phyloP scores from a whole-genome alignment of 2,797 vertebrate species.

The Aeoliscus strigatus region DNA sequence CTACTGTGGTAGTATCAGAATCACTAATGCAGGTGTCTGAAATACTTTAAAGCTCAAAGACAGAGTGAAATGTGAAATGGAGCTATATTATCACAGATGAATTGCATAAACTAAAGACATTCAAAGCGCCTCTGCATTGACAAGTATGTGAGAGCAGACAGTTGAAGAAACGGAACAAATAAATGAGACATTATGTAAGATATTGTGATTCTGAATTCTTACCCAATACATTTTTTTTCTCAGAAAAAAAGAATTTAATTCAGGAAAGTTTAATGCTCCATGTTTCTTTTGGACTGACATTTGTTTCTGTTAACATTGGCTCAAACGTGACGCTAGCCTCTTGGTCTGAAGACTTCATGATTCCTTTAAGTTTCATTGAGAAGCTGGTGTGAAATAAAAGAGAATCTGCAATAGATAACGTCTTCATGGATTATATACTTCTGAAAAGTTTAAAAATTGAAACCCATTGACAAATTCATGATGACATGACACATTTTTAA shows the following conservation, averaged over 20 bases:
- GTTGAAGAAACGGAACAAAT: constrained; percentile 11
- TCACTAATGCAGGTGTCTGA: constrained; percentile 25
- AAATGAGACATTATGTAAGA: constrained; percentile 1
- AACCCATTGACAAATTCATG: not conserved
- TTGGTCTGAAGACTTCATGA: not conserved
- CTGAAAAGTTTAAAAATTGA: constrained; percentile 2
- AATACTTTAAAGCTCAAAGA: constrained; percentile 22
- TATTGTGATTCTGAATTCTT: not conserved
- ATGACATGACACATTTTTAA: constrained; percentile 1
- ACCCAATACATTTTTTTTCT: constrained; percentile 4
- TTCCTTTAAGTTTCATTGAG: too few relatives aligned
- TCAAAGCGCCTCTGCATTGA: too few relatives aligned
- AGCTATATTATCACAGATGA: constrained; percentile 19
- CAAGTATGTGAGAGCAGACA: constrained; percentile 5
- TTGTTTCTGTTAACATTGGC: too few relatives aligned
- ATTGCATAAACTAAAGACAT: constrained; percentile 6
- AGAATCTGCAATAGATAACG: not conserved
- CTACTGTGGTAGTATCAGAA: constrained; percentile 18
- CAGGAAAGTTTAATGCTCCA: not conserved
- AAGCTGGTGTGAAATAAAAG: not conserved
- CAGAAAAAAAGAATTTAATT: not conserved
- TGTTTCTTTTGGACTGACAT: not conserved
- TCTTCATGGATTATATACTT: not conserved
- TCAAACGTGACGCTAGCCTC: not conserved
- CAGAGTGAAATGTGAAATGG: constrained; percentile 18